A percentile compares a stretch with the other conserved stretches of the same genome.
phyloP scores from a whole-genome alignment of 2,113 vertebrate genomes.

The Tragelaphus imberbis region DNA sequence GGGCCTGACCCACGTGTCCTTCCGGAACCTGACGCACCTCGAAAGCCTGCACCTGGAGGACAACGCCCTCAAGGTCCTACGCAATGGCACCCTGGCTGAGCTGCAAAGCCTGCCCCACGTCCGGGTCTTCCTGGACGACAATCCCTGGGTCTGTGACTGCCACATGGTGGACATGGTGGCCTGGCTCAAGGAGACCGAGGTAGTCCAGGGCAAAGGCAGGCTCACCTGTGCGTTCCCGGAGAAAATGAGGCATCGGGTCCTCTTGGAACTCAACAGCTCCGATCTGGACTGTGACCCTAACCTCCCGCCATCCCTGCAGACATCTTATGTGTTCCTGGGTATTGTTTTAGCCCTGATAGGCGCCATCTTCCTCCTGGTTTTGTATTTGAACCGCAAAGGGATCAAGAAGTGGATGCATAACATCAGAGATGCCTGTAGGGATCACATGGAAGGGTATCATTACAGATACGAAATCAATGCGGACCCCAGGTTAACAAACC shows the following conservation, averaged over 20 bases:
- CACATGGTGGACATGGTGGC: constrained; percentile 79
- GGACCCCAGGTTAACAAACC: constrained; percentile 93
- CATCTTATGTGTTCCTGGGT: constrained; percentile 95
- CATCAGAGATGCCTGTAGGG: constrained; percentile 96
- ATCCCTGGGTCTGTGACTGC: constrained; percentile 93
- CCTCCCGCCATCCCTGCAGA: constrained; percentile 83
- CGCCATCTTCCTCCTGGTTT: constrained; percentile 95
- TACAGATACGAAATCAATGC: constrained; percentile 98
- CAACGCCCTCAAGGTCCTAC: constrained; percentile 84
- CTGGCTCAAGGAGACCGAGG: constrained; percentile 87
- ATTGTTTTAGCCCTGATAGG: constrained; percentile 97
- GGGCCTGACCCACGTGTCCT: constrained; percentile 79
- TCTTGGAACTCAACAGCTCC: constrained; percentile 80
- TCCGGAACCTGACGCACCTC: constrained; percentile 78
- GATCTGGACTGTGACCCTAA: constrained; percentile 83
- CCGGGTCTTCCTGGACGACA: constrained; percentile 79
- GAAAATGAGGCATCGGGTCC: constrained; percentile 72
- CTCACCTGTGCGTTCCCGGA: constrained; percentile 85
- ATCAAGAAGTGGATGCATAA: constrained; percentile 99
- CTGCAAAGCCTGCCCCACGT: constrained; percentile 76
- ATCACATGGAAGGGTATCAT: constrained; percentile 99
- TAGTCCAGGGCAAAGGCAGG: constrained; percentile 75
- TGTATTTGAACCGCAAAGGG: constrained; percentile 97
- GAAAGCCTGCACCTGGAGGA: constrained; percentile 87
- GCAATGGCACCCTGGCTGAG: constrained; percentile 77